A percentile compares a stretch with the other conserved stretches of the same genome.
Conservation (phyloP, 2,888 invertebrate genomes). For the Idaea aversata region DNA sequence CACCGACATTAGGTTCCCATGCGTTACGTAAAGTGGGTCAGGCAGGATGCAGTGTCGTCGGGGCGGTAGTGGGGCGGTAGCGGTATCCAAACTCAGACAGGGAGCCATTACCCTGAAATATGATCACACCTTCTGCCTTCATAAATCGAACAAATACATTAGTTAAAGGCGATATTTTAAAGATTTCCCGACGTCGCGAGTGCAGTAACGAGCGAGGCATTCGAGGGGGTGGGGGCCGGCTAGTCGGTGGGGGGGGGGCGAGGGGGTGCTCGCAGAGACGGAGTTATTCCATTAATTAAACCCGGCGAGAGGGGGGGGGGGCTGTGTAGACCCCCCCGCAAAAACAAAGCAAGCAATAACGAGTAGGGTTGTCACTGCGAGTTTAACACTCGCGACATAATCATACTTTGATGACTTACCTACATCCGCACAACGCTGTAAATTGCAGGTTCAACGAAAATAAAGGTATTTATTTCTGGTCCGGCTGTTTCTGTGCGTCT, state of each 20-base stretch:
- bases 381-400: slow-evolving; percentile 27
- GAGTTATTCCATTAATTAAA: slow-evolving; percentile 79
- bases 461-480: too few relatives aligned
- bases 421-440: too few relatives aligned
- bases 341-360: slow-evolving; percentile 70
- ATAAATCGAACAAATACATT: slow-evolving; percentile 45
- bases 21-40: not conserved
- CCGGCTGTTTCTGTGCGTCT: too few relatives aligned
- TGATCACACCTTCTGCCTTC: slow-evolving; percentile 24
- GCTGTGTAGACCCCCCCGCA: slow-evolving; percentile 33
- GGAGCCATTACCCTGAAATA: slow-evolving; percentile 26
- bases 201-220: slow-evolving; percentile 35
- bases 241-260: slow-evolving; percentile 23
- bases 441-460: too few relatives aligned
- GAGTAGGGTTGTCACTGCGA: slow-evolving; percentile 46
- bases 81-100: slow-evolving; percentile 12
- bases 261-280: slow-evolving; percentile 36
- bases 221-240: slow-evolving; percentile 16
- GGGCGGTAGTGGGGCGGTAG: not conserved
- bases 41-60: not conserved
- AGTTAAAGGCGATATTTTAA: slow-evolving; percentile 49
- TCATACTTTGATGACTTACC: slow-evolving; percentile 14
- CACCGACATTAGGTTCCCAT: not conserved
- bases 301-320: slow-evolving; percentile 39
- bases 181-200: slow-evolving; percentile 39